Evolutionary conservation across 2,888 invertebrate species (phyloP), one percentile per base, ranked within the genome.

Genomic region (Athalia cordata): DNA sequence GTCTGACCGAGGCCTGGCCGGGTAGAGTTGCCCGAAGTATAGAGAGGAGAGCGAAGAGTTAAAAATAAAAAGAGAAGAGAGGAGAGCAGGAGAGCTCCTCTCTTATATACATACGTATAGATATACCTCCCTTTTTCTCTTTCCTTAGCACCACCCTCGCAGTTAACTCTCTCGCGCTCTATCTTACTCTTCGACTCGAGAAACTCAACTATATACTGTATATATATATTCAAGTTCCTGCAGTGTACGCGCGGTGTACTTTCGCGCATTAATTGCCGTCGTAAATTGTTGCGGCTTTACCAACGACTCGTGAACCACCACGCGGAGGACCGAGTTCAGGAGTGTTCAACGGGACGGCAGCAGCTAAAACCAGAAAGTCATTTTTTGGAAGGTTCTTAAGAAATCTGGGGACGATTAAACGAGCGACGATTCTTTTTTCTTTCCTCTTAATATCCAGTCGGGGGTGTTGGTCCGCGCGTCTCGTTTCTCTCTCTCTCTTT

Each of bases 231-330:
- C 29, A 29, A 29, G 29, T 29, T 29, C 29, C 29, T 29, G 29
- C 29, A 29, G 29, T 29, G 29, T 29, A 29, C 29, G 29, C 87
- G 86, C 86, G 87, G 86, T 87, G 88, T 89, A 86, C 88, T 88
- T 87, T 86, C 85, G 87, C 86, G 88, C 88, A 88, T 89, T 89
- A 89, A 89, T 89, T 89, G 89, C 89, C 87, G 89, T 89, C 89
- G 89, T 89, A 90, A 89, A 90, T 90, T 89, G 88, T 88, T 89
- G 89, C 86, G 75, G 75, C 62, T 75, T 62, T 62, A 62, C 75
- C 62, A 64, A 75, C 11, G 75, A 75, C 62, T 75, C 29, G 29
- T 64, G 49, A 64, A 75, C 68, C 68, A 47, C 68, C n/a, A n/a
- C 5, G 64, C 45, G 45, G 50, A 67, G 8, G 67, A 67, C 50